A percentile compares a stretch with the other conserved stretches of the same genome.
Evolutionary conservation across 2,113 vertebrate species (phyloP).

Genomic region (Toxotes jaculatrix): DNA sequence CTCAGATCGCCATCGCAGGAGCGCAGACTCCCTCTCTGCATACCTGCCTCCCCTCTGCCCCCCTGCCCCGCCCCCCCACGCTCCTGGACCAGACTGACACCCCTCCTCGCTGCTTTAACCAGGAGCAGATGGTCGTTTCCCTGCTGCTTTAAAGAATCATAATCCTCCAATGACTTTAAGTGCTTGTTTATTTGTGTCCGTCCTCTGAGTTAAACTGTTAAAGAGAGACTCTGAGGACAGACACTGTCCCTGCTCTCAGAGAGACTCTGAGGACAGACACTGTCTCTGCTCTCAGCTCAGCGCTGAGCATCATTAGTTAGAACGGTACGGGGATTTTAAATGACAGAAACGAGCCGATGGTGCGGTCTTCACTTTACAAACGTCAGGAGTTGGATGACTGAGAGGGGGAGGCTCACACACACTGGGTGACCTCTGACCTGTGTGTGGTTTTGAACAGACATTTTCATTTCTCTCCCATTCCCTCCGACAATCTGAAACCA

Average conservation of each 20-base stretch:
- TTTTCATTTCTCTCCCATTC: too few relatives aligned
- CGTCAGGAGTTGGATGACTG: too few relatives aligned
- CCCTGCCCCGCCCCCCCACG: neutral
- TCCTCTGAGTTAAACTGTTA: constrained; percentile 70
- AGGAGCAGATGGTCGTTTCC: constrained; percentile 74
- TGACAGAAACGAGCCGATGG: too few relatives aligned
- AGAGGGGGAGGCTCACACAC: too few relatives aligned
- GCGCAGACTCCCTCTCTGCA: neutral
- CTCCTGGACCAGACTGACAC: neutral
- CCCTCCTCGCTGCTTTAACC: constrained; percentile 46
- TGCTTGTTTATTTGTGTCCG: constrained; percentile 74
- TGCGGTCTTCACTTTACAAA: too few relatives aligned
- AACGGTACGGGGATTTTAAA: too few relatives aligned
- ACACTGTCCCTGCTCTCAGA: too few relatives aligned
- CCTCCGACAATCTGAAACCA: constrained; percentile 13
- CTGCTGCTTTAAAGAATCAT: constrained; percentile 56
- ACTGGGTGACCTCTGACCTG: too few relatives aligned
- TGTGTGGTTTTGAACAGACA: too few relatives aligned
- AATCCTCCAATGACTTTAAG: constrained; percentile 76
- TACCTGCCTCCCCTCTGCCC: constrained; percentile 10
- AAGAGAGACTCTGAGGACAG: constrained; percentile 41
- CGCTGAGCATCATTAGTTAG: too few relatives aligned
- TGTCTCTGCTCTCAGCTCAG: too few relatives aligned
- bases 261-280: too few relatives aligned
- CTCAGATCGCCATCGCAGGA: constrained; percentile 3